phyloP scores from a whole-genome alignment of 2,113 vertebrate species.

The Phycodurus eques region DNA sequence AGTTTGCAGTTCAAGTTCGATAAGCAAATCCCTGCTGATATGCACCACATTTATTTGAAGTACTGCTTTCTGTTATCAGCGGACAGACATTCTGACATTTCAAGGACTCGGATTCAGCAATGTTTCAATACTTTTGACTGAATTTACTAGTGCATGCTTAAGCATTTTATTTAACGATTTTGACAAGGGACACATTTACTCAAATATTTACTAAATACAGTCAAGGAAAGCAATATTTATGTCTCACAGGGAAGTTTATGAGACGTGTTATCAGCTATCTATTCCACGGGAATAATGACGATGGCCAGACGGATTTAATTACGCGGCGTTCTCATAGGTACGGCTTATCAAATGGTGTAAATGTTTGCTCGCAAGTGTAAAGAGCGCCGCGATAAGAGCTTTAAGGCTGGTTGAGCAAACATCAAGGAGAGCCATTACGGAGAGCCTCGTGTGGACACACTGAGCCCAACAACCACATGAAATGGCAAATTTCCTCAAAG shows the following conservation, averaged over 20 bases:
- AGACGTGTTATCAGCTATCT: not conserved
- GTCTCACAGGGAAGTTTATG: not conserved
- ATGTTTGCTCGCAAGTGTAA: conserved; percentile 27
- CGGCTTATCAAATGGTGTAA: conserved; percentile 20
- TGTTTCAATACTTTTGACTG: too few species aligned
- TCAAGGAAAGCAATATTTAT: not conserved
- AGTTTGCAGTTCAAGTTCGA: too few species aligned
- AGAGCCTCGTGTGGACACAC: conserved; percentile 3
- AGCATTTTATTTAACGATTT: too few species aligned
- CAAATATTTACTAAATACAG: too few species aligned
- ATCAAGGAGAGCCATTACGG: conserved; percentile 36
- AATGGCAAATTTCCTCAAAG: not conserved
- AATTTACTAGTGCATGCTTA: too few species aligned
- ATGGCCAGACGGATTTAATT: conserved; percentile 37
- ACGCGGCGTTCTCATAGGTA: conserved; percentile 15
- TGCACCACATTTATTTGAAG: too few species aligned
- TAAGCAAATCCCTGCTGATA: too few species aligned
- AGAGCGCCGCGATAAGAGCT: conserved; percentile 27
- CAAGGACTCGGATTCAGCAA: too few species aligned
- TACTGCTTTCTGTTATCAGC: too few species aligned
- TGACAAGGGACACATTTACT: too few species aligned
- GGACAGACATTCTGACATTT: too few species aligned
- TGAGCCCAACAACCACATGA: not conserved
- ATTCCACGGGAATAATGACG: conserved; percentile 9
- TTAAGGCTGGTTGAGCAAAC: conserved; percentile 38